Evolutionary conservation across 2,113 vertebrate genomes (phyloP).

Genomic region (Corynorhinus townsendii): DNA sequence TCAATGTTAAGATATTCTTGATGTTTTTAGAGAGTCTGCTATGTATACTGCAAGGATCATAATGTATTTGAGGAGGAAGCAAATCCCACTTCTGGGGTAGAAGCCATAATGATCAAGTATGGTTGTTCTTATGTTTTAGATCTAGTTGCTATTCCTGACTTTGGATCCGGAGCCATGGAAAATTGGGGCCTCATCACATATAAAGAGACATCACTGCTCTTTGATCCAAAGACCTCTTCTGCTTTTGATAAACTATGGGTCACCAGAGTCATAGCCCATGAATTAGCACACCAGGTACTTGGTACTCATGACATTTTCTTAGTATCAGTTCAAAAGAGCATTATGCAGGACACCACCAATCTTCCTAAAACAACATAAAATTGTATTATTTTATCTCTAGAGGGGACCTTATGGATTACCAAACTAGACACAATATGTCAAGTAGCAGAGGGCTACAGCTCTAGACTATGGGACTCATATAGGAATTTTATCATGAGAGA

Average conservation of each 20-base stretch:
- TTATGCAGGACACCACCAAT: background rate
- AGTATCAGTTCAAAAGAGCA: background rate
- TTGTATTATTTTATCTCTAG: background rate
- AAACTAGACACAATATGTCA: background rate
- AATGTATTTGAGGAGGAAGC: background rate
- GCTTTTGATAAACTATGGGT: constrained; percentile 83
- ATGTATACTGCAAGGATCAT: background rate
- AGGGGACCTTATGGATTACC: background rate
- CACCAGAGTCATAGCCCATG: constrained; percentile 81
- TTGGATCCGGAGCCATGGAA: constrained; percentile 82
- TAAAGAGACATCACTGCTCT: constrained; percentile 81
- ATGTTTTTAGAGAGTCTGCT: background rate
- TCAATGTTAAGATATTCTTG: background rate
- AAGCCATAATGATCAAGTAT: background rate
- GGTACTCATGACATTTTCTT: background rate
- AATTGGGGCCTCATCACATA: constrained; percentile 85
- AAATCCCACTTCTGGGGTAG: background rate
- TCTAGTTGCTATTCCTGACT: constrained; percentile 82
- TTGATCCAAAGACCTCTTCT: constrained; percentile 80
- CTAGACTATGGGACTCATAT: background rate
- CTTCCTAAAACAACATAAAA: background rate
- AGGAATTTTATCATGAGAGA: background rate
- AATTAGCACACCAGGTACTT: constrained; percentile 83
- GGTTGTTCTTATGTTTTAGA: constrained; percentile 67
- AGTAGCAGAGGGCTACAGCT: background rate